Base-by-base conservation (phyloP, 2,797 vertebrate genomes). In the Anableps anableps region DNA sequence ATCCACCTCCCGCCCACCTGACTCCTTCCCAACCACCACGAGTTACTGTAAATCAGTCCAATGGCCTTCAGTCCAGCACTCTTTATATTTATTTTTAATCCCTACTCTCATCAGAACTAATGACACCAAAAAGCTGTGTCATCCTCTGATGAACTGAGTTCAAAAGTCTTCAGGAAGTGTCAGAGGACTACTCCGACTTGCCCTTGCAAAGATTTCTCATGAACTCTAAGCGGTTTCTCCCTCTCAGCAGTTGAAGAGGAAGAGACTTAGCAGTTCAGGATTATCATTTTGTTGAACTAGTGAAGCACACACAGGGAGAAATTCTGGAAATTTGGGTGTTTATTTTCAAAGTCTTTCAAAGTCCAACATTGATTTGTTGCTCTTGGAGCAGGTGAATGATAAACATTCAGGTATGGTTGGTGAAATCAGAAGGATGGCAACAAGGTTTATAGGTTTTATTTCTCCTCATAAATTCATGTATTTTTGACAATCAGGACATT, bases 21-120 rank as follows among this genome's bases (percentile, higher is more conserved):
- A 82, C 71, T 75, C 29, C 51, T 31, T 62, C 21, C 48, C 14
- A 71, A 41, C 64, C 36, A 7, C 48, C 75, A 76, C 78, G 50
- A 86, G 87, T 77, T 81, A 0, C 78, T 23, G 8, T 68, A 41
- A 13, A 68, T 88, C 82, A 86, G 77, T 62, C 50, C 62, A 6
- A 8, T 50, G 83, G 79, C 80, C 60, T 55, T 31, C 62, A 38
- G 64, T 41, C 53, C 85, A 60, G 74, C 47, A 3, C 29, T 47
- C 1, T 53, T 0, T 1, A 53, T 70, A 74, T 34, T 75, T 16
- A 8, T n/a, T 81, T 79, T 31, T 34, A 47, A 78, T 76, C 36
- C 21, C 21, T 41, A 23, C 10, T 68, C 36, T 41, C 36, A 41
- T 68, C 36, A 41, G 64, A 68, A 5, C 19, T 5, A 41, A 68